Percentiles rank a stretch among this genome's conserved stretches.
phyloP scores from a whole-genome alignment of 2,797 vertebrate genomes.

The Ambastaia sidthimunki region DNA sequence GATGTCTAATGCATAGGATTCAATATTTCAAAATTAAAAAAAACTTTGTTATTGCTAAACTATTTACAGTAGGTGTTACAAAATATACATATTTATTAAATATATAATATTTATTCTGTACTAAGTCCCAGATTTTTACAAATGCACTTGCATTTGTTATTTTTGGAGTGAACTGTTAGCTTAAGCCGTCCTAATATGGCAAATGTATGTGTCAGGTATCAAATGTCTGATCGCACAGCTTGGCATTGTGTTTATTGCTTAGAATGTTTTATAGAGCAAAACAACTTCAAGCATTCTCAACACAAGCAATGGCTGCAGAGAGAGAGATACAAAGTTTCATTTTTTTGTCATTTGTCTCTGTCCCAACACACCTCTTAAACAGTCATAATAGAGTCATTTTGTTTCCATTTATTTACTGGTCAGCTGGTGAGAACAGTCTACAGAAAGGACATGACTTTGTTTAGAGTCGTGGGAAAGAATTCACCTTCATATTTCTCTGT shows the following conservation, averaged over 20 bases:
- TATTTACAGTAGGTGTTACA: too few relatives aligned
- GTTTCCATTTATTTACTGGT: background rate
- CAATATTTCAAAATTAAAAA: too few relatives aligned
- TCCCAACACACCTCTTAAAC: background rate
- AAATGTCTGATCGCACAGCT: constrained; percentile 32
- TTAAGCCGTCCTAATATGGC: constrained; percentile 14
- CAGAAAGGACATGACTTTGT: constrained; percentile 9
- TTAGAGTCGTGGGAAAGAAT: background rate
- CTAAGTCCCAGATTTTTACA: too few relatives aligned
- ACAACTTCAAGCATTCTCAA: background rate
- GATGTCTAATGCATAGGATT: too few relatives aligned
- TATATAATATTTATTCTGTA: too few relatives aligned
- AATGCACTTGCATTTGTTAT: too few relatives aligned
- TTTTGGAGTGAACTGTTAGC: too few relatives aligned
- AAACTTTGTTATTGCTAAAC: too few relatives aligned
- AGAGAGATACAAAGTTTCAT: background rate
- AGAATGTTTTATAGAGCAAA: background rate
- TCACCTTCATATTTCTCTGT: constrained; percentile 4
- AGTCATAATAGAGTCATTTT: background rate
- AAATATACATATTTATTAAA: too few relatives aligned
- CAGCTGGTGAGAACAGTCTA: constrained; percentile 3
- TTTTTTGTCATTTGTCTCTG: background rate
- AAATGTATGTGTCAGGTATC: constrained; percentile 30
- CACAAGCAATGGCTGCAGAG: background rate
- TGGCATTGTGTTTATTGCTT: constrained; percentile 9